phyloP scores from a whole-genome alignment of 2,797 vertebrate species.

The Dryobates pubescens region DNA sequence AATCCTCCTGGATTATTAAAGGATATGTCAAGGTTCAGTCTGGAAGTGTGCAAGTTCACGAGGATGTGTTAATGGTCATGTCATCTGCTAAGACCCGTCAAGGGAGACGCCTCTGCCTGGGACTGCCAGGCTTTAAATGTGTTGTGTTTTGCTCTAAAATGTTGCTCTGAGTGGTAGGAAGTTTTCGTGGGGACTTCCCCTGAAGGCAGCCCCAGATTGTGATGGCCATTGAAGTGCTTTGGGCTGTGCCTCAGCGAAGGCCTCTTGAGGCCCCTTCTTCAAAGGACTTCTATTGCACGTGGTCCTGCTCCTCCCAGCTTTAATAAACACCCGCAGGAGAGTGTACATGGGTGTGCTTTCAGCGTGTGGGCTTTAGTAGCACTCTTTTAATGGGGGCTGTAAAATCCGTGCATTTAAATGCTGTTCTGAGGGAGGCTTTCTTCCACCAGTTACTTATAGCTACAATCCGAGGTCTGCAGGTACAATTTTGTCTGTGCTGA shows the following conservation, averaged over 20 bases:
- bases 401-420: slow-evolving; percentile 14
- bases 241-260: rapidly evolving
- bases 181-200: background rate
- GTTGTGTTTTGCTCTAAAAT: background rate
- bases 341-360: background rate
- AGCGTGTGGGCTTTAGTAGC: background rate
- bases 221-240: rapidly evolving
- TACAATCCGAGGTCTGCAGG: background rate
- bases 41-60: background rate
- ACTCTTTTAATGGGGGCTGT: slow-evolving; percentile 9
- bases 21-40: background rate
- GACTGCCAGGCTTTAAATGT: background rate
- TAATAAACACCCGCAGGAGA: background rate
- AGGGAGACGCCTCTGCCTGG: too few species aligned
- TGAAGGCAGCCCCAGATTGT: background rate
- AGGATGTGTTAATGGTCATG: background rate
- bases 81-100: background rate
- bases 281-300: rapidly evolving
- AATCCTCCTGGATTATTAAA: background rate
- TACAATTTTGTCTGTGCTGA: background rate
- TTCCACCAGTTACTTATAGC: background rate
- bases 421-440: background rate
- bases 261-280: too few species aligned
- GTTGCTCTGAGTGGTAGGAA: background rate
- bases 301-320: background rate